These are phyloP conservation scores for Struthio camelus DNA, from an alignment of 2,113 vertebrate genomes.

Conservation along the genomic window DNA sequence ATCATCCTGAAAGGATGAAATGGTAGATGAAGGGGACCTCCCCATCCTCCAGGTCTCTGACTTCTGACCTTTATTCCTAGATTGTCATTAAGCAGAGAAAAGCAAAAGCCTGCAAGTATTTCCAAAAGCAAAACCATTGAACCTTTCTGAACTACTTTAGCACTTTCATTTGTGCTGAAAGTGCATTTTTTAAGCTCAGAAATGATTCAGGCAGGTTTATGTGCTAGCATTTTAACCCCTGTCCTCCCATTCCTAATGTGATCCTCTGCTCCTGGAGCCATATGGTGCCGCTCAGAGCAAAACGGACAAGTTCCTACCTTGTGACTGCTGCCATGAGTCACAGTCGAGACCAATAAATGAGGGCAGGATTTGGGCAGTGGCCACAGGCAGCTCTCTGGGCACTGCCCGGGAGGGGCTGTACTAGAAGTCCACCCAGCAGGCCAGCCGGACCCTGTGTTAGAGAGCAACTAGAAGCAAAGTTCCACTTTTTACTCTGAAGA, in stretches of 20 bases:
- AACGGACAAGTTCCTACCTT: neutral
- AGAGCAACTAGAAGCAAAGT: neutral
- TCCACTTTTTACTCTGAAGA: neutral
- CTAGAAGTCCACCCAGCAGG: no score
- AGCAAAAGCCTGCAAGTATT: neutral
- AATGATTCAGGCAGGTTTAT: neutral
- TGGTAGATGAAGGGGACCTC: neutral
- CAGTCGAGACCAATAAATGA: neutral
- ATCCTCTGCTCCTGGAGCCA: neutral
- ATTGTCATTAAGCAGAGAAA: neutral
- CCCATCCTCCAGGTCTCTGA: neutral
- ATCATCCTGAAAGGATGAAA: neutral
- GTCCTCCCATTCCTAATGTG: neutral
- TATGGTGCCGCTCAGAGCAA: neutral
- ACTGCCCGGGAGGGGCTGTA: no score
- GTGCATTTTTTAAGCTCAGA: neutral
- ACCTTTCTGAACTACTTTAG: neutral
- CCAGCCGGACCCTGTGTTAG: neutral
- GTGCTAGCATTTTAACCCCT: neutral
- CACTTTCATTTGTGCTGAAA: neutral
- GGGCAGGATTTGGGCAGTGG: neutral
- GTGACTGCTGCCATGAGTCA: neutral
- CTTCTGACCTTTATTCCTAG: neutral
- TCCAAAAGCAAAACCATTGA: neutral
- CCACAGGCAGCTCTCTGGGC: no score